Base-by-base conservation (phyloP, 2,888 invertebrate genomes). In the Erebia aethiops region DNA sequence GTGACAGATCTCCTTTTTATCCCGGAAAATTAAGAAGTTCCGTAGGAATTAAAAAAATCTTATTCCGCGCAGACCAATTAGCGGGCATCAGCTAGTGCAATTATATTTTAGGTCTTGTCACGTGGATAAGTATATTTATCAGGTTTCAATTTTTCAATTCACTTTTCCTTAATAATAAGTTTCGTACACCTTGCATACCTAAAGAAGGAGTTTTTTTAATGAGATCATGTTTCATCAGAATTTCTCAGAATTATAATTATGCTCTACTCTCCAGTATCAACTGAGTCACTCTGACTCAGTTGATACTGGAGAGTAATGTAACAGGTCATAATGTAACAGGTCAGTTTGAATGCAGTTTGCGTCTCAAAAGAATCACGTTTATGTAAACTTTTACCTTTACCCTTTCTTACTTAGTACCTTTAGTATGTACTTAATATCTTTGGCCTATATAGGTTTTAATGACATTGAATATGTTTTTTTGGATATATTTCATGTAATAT, bases 201-300 rank as follows among this genome's bases (percentile, higher is more conserved):
- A 8, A 62, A 2, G 11, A 18, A 51, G 62, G 21, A 51, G 49
- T 14, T 49, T 51, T 63, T 66, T 57, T 49, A 66, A 57, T 26
- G 26, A 49, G 46, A 46, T 49, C 57, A 49, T 26, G 49, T 66
- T 65, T 43, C 65, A 13, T 11, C 5, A 66, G 46, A 46, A 49
- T 49, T 57, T 66, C 57, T 26, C 57, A 57, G 57, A 66, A 66
- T 66, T 41, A 54, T 54, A 49, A 66, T 57, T 66, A 66, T 57
- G 56, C 66, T 66, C 54, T 56, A 56, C 65, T 43, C 57, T 49
- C 46, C n/a, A 26, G 10, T 43, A 49, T 51, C 21, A 49, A 14
- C 4, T 67, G 57, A 67, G 46, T 57, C 58, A 57, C n/a, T n/a
- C n/a, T n/a, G n/a, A n/a, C n/a, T n/a, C n/a, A n/a, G n/a, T n/a